Evolutionary conservation across 2,888 invertebrate species (phyloP), one percentile per base, ranked within the genome.

Genomic region (Scaptomyza polygonia): DNA sequence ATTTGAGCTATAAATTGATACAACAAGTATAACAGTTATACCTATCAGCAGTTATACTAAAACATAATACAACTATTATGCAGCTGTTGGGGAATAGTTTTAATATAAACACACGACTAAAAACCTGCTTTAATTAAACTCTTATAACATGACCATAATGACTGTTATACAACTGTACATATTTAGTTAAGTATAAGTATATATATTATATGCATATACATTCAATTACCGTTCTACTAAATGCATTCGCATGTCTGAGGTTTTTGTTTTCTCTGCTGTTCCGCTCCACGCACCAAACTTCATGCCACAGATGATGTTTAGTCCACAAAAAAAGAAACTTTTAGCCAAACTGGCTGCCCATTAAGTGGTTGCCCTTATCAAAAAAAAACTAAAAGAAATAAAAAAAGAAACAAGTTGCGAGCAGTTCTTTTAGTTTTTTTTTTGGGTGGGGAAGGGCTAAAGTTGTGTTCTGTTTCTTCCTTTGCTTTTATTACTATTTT

Each of bases 221-320:
- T 58, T 76, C 61, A 72, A 62, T 72, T 77, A 77, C 57, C 57
- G 54, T 54, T 67, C 44, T 62, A 66, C 54, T 57, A 62, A 73
- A 58, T 72, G 73, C 72, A 73, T 73, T 73, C 57, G 57, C 53
- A 67, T 72, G 54, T 73, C 57, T 47, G 45, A 52, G 52, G 47
- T 58, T 65, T 51, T 43, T 32, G 34, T 66, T 43, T 47, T 45
- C 21, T 21, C 3, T 57, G 36, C 49, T 40, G 36, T 49, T 58
- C 21, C 66, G 51, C 47, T 40, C 27, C 42, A 16, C 42, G 62
- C 69, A 3, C 1, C 48, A 14, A 21, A 9, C 48, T 32, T 18
- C n/a, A 5, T 18, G 18, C 42, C 54, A 32, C 73, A 67, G 42
- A 45, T 61, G 61, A 44, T 63, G 45, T 51, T 55, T 27, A 32